Conservation (phyloP, 2,113 vertebrate species). For the Pachyramphus minor region DNA sequence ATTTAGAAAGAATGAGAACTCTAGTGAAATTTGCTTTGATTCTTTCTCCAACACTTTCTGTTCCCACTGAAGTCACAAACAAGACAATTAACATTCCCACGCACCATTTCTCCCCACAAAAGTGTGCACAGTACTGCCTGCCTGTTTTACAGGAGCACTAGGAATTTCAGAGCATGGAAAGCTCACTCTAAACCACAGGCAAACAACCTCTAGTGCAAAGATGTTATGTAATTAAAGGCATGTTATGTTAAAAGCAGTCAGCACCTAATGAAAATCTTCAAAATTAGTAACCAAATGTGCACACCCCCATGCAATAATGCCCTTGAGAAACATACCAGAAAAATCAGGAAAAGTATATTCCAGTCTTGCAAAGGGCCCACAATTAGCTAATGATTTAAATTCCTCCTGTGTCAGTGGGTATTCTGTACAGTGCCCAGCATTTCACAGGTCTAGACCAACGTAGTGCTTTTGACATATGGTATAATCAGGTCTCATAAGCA, state of each 20-base stretch:
- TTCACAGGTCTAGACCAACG: background rate
- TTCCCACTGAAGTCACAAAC: background rate
- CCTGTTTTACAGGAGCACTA: background rate
- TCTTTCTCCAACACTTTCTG: background rate
- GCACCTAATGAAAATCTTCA: background rate
- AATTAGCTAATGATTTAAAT: background rate
- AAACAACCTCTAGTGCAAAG: background rate
- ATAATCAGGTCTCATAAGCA: background rate
- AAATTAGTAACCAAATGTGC: background rate
- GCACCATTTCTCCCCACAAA: background rate
- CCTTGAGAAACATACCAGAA: background rate
- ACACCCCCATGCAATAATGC: background rate
- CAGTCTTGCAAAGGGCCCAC: background rate
- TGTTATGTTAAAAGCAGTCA: background rate
- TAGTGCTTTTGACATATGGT: background rate
- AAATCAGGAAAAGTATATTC: background rate
- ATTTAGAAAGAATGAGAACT: background rate
- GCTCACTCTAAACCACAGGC: background rate
- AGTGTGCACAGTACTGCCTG: background rate
- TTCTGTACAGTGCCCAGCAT: background rate
- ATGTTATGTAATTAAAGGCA: background rate
- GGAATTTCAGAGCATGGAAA: background rate
- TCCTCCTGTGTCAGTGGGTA: background rate
- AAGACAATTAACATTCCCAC: conserved; percentile 9
- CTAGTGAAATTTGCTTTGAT: background rate